Conservation (phyloP, 2,797 vertebrate genomes). For the Saxicola maurus region DNA sequence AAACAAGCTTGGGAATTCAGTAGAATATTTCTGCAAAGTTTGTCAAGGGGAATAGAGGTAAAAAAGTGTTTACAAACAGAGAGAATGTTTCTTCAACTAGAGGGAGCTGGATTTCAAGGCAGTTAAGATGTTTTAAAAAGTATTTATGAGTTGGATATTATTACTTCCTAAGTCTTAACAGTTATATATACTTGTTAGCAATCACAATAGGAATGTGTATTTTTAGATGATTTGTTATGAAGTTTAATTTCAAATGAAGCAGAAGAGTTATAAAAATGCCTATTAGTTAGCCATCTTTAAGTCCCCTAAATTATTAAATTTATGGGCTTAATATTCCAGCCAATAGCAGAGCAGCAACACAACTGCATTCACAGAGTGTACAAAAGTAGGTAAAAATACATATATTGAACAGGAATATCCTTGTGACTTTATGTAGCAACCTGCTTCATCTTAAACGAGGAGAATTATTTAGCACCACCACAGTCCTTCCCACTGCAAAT, state of each 20-base stretch:
- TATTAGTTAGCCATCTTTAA: not conserved
- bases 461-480: not conserved
- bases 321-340: not conserved
- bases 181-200: not conserved
- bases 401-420: not conserved
- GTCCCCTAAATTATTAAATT: not conserved
- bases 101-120: not conserved
- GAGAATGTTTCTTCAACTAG: not conserved
- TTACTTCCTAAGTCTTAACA: not conserved
- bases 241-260: not conserved
- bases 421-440: not conserved
- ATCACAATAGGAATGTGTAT: not conserved
- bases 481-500: not conserved
- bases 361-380: accelerated
- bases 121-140: not conserved
- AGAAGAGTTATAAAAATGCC: accelerated
- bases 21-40: not conserved
- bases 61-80: not conserved
- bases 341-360: not conserved
- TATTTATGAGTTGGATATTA: not conserved
- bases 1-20: not conserved
- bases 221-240: not conserved
- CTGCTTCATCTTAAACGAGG: not conserved
- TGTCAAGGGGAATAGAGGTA: not conserved
- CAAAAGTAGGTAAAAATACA: not conserved